Conservation (phyloP, 2,888 invertebrate genomes). For the Thymelicus sylvestris region DNA sequence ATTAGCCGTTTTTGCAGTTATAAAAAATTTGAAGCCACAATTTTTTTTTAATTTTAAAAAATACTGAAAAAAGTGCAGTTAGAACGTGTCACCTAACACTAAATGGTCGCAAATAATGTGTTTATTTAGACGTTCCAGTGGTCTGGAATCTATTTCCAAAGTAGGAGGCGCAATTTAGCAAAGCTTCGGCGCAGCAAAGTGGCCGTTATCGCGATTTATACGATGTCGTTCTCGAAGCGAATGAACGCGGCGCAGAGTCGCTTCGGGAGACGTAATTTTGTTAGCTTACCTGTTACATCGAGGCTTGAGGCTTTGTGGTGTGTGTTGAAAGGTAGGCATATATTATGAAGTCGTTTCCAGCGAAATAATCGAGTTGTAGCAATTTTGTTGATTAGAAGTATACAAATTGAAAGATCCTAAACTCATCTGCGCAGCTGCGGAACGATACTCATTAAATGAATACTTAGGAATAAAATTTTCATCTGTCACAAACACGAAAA, state of each 20-base stretch:
- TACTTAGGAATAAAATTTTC: no score
- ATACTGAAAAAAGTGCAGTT: neutral
- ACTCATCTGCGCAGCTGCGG: no score
- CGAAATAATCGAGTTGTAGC: no score
- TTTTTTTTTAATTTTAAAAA: neutral
- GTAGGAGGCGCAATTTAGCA: slow-evolving; percentile 24
- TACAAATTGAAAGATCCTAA: no score
- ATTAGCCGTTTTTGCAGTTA: no score
- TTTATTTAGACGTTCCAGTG: slow-evolving; percentile 11
- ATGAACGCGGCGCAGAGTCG: slow-evolving; percentile 18
- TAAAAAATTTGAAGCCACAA: no score
- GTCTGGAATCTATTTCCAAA: slow-evolving; percentile 25
- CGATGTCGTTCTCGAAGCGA: slow-evolving; percentile 19
- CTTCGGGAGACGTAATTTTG: slow-evolving; percentile 20
- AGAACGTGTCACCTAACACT: neutral
- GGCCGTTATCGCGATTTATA: slow-evolving; percentile 36
- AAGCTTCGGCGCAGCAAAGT: slow-evolving; percentile 32
- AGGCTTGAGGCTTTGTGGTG: neutral
- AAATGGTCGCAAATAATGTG: slow-evolving; percentile 1
- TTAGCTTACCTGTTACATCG: slow-evolving; percentile 18
- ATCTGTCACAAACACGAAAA: no score
- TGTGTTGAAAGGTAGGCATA: neutral
- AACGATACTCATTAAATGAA: no score
- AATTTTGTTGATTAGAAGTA: no score
- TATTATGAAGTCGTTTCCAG: no score